Base-by-base conservation (phyloP, 1,140 invertebrate species). In the Aphelenchoides besseyi region DNA sequence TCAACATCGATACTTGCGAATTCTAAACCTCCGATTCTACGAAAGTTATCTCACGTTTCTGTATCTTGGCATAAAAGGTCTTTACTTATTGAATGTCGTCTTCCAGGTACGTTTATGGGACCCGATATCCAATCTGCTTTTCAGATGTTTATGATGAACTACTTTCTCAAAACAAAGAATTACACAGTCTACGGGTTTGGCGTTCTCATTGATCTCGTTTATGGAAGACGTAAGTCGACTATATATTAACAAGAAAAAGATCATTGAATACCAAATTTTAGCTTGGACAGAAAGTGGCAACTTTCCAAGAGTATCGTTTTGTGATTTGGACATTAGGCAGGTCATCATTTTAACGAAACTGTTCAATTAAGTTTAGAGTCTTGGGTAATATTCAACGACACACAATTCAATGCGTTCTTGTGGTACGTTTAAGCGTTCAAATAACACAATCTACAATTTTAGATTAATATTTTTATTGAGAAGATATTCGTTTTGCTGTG, bases 261-360 rank as follows among this genome's bases (percentile, higher is more conserved):
- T 59, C 30, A 8, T 62, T 54, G 0, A n/a, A n/a, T n/a, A n/a
- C n/a, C n/a, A n/a, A 29, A 53, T 72, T 80, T 62, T 28, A 84
- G 81, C 81, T 9, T 83, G 82, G 82, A 76, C 68, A n/a, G 83
- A 85, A 36, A 85, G 83, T 2, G 81, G 83, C 5, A 83, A 83
- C 68, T 85, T 83, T 59, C 80, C 81, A 79, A 86, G 74, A 79
- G 76, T 85, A 33, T 76, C 81, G 74, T 62, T 86, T 68, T 88
- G 87, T 81, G 87, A 88, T 74, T 87, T 88, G 79, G 83, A 87
- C 63, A 86, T 88, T 52, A 79, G 87, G 28, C 85, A n/a, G n/a
- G n/a, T n/a, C n/a, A n/a, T n/a, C n/a, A n/a, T 86, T 74, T 79
- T 87, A 52, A 74, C 74, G n/a, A 77, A 5, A 16, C 3, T 36